Percentiles rank a stretch among this genome's conserved stretches.
Evolutionary conservation across 2,888 invertebrate genomes (phyloP).

Genomic region (Eumerus sabulonum): DNA sequence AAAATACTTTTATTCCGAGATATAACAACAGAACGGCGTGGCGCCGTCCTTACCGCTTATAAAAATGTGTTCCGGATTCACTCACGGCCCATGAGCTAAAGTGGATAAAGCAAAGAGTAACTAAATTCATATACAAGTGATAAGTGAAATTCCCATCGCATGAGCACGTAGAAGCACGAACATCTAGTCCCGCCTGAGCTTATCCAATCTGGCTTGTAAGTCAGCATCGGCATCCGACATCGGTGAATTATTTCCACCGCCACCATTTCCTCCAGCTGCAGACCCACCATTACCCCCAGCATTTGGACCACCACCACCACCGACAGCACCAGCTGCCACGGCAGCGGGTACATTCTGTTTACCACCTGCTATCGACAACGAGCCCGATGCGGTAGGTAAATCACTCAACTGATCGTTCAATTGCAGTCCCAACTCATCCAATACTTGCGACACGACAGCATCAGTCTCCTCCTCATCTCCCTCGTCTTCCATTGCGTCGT

Average conservation of each 20-base stretch:
- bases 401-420: slow-evolving; percentile 95
- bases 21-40: slow-evolving; percentile 57
- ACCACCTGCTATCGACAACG: slow-evolving; percentile 81
- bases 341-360: slow-evolving; percentile 84
- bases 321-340: slow-evolving; percentile 78
- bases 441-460: slow-evolving; percentile 95
- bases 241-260: slow-evolving; percentile 80
- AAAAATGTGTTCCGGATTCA: slow-evolving; percentile 30
- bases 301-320: slow-evolving; percentile 77
- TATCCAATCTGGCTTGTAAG: slow-evolving; percentile 96
- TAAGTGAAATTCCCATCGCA: slow-evolving; percentile 29
- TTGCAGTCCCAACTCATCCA: slow-evolving; percentile 98
- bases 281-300: slow-evolving; percentile 78
- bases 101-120: slow-evolving; percentile 34
- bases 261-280: slow-evolving; percentile 76
- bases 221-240: slow-evolving; percentile 96
- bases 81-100: slow-evolving; percentile 2
- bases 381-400: slow-evolving; percentile 85
- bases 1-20: slow-evolving; percentile 60
- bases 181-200: slow-evolving; percentile 89
- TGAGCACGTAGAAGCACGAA: background rate
- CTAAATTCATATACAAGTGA: slow-evolving; percentile 24
- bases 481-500: slow-evolving; percentile 99
- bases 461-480: slow-evolving; percentile 99
- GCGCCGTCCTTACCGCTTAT: slow-evolving; percentile 33